Conservation (phyloP, 2,113 vertebrate species). For the Sigmodon hispidus region DNA sequence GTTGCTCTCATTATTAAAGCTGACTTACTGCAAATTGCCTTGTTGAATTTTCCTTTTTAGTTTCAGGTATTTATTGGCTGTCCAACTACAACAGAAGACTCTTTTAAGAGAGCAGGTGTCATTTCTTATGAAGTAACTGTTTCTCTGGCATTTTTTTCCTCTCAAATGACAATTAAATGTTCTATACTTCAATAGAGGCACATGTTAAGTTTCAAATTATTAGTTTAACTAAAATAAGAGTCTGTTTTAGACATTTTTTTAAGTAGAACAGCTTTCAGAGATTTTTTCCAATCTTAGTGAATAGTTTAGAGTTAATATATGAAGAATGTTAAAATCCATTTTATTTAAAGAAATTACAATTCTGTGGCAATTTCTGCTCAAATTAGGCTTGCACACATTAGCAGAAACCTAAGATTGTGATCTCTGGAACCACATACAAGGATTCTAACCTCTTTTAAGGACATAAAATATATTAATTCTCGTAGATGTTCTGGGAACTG, state of each 20-base stretch:
- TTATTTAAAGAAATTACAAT: slow-evolving; percentile 54
- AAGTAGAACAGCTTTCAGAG: slow-evolving; percentile 54
- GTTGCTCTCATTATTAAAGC: not conserved
- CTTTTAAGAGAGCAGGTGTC: slow-evolving; percentile 47
- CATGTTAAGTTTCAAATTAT: slow-evolving; percentile 26
- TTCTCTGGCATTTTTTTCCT: slow-evolving; percentile 28
- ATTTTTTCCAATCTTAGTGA: slow-evolving; percentile 48
- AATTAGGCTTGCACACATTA: not conserved
- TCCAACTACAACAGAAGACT: not conserved
- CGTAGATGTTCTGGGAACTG: slow-evolving; percentile 40
- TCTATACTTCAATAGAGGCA: not conserved
- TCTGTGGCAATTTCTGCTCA: not conserved
- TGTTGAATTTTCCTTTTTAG: slow-evolving; percentile 63
- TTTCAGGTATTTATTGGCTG: slow-evolving; percentile 58
- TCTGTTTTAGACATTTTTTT: slow-evolving; percentile 54
- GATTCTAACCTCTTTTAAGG: slow-evolving; percentile 29
- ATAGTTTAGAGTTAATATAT: slow-evolving; percentile 54
- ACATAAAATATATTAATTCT: slow-evolving; percentile 39
- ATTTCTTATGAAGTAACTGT: slow-evolving; percentile 40
- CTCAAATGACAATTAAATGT: slow-evolving; percentile 26
- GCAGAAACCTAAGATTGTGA: not conserved
- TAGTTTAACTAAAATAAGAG: slow-evolving; percentile 59
- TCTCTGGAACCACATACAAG: slow-evolving; percentile 18
- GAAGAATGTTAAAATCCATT: slow-evolving; percentile 45
- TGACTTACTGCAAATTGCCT: slow-evolving; percentile 35